Percentiles rank a stretch among this genome's conserved stretches.
phyloP scores from a whole-genome alignment of 2,888 invertebrate genomes.

The Eupithecia centaureata region DNA sequence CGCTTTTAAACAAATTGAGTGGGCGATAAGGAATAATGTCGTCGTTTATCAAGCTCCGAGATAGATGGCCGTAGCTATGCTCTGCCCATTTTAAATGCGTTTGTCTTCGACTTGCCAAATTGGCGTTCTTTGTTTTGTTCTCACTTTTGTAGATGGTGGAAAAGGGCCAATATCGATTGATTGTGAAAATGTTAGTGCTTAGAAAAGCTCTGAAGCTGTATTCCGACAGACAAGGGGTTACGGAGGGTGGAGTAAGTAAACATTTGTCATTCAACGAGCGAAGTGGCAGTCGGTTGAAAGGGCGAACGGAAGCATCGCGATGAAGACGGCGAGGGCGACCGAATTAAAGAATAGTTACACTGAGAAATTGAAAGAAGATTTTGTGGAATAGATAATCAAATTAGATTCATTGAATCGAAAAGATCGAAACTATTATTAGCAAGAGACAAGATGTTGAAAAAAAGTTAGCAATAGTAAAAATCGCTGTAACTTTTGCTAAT shows the following conservation, averaged over 20 bases:
- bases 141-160: slow-evolving; percentile 60
- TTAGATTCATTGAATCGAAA: neutral
- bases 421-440: neutral
- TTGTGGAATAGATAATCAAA: neutral
- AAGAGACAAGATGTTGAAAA: neutral
- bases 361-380: neutral
- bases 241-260: slow-evolving; percentile 66
- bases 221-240: slow-evolving; percentile 56
- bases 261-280: slow-evolving; percentile 70
- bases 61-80: slow-evolving; percentile 82
- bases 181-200: slow-evolving; percentile 49
- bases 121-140: slow-evolving; percentile 79
- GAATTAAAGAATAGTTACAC: slow-evolving; percentile 44
- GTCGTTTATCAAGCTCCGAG: slow-evolving; percentile 83
- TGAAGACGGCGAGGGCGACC: slow-evolving; percentile 42
- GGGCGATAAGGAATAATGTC: slow-evolving; percentile 84
- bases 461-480: slow-evolving; percentile 1
- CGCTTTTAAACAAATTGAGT: slow-evolving; percentile 85
- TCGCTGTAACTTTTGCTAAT: too few species aligned
- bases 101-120: slow-evolving; percentile 83
- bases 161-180: slow-evolving; percentile 53
- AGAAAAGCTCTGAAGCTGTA: slow-evolving; percentile 53
- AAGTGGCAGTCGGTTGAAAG: slow-evolving; percentile 55
- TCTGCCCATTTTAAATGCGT: slow-evolving; percentile 84
- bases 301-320: slow-evolving; percentile 46